These are phyloP conservation scores for Poeciliopsis prolifica DNA, from an alignment of 2,113 vertebrate species.

Conservation along the genomic window DNA sequence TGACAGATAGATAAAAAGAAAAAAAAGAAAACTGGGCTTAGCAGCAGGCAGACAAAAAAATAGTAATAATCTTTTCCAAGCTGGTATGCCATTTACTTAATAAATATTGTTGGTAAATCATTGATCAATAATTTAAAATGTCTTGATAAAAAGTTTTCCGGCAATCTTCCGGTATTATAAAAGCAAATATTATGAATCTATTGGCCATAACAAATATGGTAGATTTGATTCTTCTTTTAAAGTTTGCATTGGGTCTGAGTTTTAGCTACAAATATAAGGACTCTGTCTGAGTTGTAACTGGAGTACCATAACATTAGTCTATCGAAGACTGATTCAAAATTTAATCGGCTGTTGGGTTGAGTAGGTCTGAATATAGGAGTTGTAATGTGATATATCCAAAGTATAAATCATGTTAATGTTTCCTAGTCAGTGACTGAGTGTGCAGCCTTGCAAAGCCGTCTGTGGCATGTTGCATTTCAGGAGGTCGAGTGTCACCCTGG, in stretches of 20 bases:
- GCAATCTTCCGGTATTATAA: too few species aligned
- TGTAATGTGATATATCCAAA: slow-evolving; percentile 8
- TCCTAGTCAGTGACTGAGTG: not conserved
- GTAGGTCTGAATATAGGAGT: slow-evolving; percentile 4
- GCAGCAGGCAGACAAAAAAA: too few species aligned
- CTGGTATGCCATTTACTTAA: too few species aligned
- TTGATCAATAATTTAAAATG: too few species aligned
- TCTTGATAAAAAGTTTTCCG: too few species aligned
- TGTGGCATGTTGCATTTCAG: not conserved
- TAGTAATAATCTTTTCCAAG: too few species aligned
- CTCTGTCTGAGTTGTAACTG: slow-evolving; percentile 26
- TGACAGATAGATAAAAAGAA: too few species aligned
- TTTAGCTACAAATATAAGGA: slow-evolving; percentile 32
- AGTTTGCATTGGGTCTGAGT: not conserved
- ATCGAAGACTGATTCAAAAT: slow-evolving; percentile 32
- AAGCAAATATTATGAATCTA: too few species aligned
- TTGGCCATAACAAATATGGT: too few species aligned
- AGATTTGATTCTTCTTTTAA: too few species aligned
- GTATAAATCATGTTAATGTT: not conserved
- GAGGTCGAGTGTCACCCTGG: not conserved
- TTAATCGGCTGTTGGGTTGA: slow-evolving; percentile 16
- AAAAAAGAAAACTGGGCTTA: too few species aligned
- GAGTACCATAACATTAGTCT: slow-evolving; percentile 28
- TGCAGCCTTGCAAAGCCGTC: not conserved
- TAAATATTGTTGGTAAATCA: too few species aligned